These are phyloP conservation scores for Danaus plexippus DNA, from an alignment of 1,140 invertebrate species.

Conservation along the genomic window DNA sequence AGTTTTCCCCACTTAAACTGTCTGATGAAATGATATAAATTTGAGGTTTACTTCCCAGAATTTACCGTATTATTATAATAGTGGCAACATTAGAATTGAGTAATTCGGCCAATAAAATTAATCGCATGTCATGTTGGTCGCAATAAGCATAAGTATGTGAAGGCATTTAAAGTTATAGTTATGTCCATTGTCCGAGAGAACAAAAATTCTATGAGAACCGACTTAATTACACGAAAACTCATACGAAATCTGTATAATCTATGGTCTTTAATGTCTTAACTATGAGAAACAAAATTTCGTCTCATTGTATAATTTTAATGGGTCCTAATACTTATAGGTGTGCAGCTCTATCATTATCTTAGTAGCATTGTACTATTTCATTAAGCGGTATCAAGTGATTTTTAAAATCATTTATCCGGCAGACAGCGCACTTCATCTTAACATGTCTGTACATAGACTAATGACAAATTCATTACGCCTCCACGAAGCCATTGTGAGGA, in stretches of 20 bases:
- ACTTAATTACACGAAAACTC: constrained; percentile 60
- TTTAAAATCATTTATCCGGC: no score
- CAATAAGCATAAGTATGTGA: constrained; percentile 68
- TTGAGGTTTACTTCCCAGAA: constrained; percentile 13
- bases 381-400: no score
- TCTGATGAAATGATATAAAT: no score
- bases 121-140: constrained; percentile 64
- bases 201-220: constrained; percentile 65
- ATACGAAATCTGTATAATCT: constrained; percentile 68
- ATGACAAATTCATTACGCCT: constrained; percentile 46
- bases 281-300: constrained; percentile 65
- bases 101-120: constrained; percentile 46
- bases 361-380: no score
- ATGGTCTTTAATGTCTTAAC: constrained; percentile 68
- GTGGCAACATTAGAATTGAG: constrained; percentile 5
- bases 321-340: no score
- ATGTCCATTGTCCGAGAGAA: constrained; percentile 60
- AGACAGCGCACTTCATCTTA: no score
- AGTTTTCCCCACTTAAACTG: constrained; percentile 2
- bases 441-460: constrained; percentile 28
- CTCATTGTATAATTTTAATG: constrained; percentile 46
- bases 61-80: constrained; percentile 19
- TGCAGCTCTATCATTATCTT: no score
- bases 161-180: constrained; percentile 66
- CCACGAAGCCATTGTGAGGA: not conserved